Evolutionary conservation across 1,140 invertebrate genomes (phyloP), one percentile per base, ranked within the genome.

Genomic region (Holotrichia oblita): DNA sequence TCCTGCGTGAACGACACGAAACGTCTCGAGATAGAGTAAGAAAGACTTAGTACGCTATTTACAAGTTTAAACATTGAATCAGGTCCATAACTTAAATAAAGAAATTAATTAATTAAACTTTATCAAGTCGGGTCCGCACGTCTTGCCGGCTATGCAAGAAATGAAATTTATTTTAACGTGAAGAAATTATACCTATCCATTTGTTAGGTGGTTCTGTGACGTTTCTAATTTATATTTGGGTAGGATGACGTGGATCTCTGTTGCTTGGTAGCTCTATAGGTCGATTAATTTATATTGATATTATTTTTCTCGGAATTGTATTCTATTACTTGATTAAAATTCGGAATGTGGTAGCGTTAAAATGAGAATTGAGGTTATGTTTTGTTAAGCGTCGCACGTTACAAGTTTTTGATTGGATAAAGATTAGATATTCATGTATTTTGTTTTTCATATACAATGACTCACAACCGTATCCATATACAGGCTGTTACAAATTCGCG

Each of bases 81-180:
- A 55, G n/a, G 48, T n/a, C 27, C 48, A 17, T 55, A 55, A 55
- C 6, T 55, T 55, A 55, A 55, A 55, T 55, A 55, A 55, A 55
- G 48, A 55, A 55, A 55, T 55, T 55, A 55, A 55, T 55, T 55
- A 55, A 55, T 55, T 55, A 55, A 55, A 55, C 12, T 17, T 55
- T 55, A 55, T 55, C 48, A 6, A 17, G 48, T 14, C 48, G 27
- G 4, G 27, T 34, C 27, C 4, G 27, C 4, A 4, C 27, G 27
- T 34, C 27, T 34, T 14, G 17, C 17, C 48, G n/a, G 14, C 14
- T 17, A 55, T 17, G 48, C 48, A n/a, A 55, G 12, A 17, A 17
- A 2, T 17, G 48, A 55, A 55, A 55, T 55, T 55, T 55, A 55
- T 55, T 17, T n/a, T 2, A 17, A 6, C 6, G 14, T 55, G 48